A percentile compares a stretch with the other conserved stretches of the same genome.
These are phyloP conservation scores for Pristionchus arcanus DNA, from an alignment of 2,888 invertebrate species.

Conservation along the genomic window DNA sequence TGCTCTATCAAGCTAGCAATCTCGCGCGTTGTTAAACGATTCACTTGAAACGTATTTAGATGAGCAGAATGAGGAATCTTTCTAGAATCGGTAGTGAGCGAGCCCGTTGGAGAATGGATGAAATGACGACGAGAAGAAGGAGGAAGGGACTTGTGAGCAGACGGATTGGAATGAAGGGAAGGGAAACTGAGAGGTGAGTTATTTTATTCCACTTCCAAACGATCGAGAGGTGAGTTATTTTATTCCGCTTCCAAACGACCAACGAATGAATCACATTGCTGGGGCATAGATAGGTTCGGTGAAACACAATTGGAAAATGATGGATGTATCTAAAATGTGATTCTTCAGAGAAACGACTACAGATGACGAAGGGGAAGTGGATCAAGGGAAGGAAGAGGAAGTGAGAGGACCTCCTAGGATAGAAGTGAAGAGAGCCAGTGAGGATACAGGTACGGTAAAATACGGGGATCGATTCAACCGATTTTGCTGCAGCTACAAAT, in stretches of 20 bases:
- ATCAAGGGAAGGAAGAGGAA: slow-evolving; percentile 22
- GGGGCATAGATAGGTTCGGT: neutral
- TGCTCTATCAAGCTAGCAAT: neutral
- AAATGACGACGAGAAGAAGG: slow-evolving; percentile 35
- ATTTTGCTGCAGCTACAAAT: neutral
- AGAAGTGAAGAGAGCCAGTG: slow-evolving; percentile 47
- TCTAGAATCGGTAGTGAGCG: slow-evolving; percentile 31
- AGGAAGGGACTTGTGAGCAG: neutral
- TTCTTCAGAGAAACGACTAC: slow-evolving; percentile 26
- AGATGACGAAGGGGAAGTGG: slow-evolving; percentile 32
- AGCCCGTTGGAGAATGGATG: slow-evolving; percentile 42
- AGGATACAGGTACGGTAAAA: neutral
- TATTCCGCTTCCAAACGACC: too few relatives aligned
- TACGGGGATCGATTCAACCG: neutral
- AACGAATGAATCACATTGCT: neutral
- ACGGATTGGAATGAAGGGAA: neutral
- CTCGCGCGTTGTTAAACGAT: neutral
- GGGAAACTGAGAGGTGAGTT: neutral
- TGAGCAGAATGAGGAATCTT: neutral
- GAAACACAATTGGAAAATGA: neutral
- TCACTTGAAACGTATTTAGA: neutral
- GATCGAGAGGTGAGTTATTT: too few relatives aligned
- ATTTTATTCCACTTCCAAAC: neutral
- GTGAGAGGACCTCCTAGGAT: neutral
- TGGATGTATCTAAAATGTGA: neutral